Percentiles rank a stretch among this genome's conserved stretches.
Evolutionary conservation across 2,113 vertebrate species (phyloP).

Genomic region (Chascanopsetta lugubris): DNA sequence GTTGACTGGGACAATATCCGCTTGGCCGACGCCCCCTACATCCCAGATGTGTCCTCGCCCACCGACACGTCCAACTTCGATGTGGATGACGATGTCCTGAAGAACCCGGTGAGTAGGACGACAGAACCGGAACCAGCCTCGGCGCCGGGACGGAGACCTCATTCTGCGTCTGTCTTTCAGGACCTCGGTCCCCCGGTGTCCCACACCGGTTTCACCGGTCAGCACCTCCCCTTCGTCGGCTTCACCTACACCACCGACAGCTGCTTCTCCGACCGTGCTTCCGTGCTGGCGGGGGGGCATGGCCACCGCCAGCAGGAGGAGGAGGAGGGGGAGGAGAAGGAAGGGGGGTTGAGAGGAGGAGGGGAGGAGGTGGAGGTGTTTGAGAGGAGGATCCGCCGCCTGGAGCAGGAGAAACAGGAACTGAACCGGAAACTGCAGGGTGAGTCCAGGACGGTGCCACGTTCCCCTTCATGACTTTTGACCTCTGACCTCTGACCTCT

Average conservation of each 20-base stretch:
- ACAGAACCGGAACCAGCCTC: background rate
- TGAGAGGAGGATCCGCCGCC: conserved; percentile 87
- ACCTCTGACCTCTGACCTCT: background rate
- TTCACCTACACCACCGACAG: conserved; percentile 97
- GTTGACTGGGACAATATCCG: conserved; percentile 96
- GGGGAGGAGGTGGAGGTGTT: conserved; percentile 90
- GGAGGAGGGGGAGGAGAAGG: conserved; percentile 69
- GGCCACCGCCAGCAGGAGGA: conserved; percentile 70
- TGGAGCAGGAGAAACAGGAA: conserved; percentile 96
- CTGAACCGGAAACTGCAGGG: conserved; percentile 92
- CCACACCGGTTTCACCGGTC: conserved; percentile 92
- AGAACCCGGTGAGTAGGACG: conserved; percentile 85
- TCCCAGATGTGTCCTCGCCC: conserved; percentile 97
- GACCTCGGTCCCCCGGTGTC: conserved; percentile 89
- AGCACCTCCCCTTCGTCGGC: conserved; percentile 95
- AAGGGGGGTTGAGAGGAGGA: conserved; percentile 68
- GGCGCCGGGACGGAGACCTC: background rate
- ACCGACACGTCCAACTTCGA: conserved; percentile 99
- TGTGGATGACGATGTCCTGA: conserved; percentile 93
- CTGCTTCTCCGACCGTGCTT: conserved; percentile 89
- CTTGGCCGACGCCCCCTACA: conserved; percentile 91
- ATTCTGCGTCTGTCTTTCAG: conserved; percentile 68
- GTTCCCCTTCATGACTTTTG: background rate
- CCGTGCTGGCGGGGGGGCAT: conserved; percentile 70
- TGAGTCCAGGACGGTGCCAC: conserved; percentile 45